Base-by-base conservation (phyloP, 2,888 invertebrate species). In the Acronicta alni region DNA sequence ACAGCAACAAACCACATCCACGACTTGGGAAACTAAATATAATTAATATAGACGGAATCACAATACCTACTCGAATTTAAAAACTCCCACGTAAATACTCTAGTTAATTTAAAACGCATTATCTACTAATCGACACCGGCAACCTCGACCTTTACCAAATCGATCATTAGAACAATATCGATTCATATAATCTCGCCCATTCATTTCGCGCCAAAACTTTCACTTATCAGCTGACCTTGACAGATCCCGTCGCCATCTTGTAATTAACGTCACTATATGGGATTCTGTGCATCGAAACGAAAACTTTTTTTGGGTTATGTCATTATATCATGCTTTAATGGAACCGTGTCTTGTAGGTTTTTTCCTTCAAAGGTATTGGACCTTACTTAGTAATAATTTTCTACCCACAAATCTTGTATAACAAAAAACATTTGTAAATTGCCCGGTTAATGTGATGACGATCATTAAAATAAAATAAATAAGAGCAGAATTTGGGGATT, bases 71-170 rank as follows among this genome's bases (percentile, higher is more conserved):
- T 26, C 16, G 42, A 23, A 18, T 49, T 0, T 43, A 39, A 35
- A 32, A 38, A 20, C 48, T 41, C 45, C 42, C 5, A 32, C n/a
- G 15, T 26, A 54, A 46, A 37, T 45, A 55, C 49, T 67, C 57
- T 37, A 63, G 38, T 68, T 68, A 68, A 74, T 76, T 62, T 58
- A 47, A 68, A 61, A 44, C 44, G 15, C 48, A 73, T 63, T 65
- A 74, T 62, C 32, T 15, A 14, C 49, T 48, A 63, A 63, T 63
- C 45, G 43, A 16, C 32, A 17, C 46, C 43, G 55, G 1, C 39
- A 52, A 77, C 87, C 87, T 84, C 80, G 77, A 87, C 83, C 85
- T 87, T 86, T 84, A 63, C 46, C 63, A 75, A 79, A 81, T 83
- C 77, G 75, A 80, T 79, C 78, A 59, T 60, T 67, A 75, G 56